Evolutionary conservation across 1,140 invertebrate genomes (phyloP).

Genomic region (Periplaneta americana): DNA sequence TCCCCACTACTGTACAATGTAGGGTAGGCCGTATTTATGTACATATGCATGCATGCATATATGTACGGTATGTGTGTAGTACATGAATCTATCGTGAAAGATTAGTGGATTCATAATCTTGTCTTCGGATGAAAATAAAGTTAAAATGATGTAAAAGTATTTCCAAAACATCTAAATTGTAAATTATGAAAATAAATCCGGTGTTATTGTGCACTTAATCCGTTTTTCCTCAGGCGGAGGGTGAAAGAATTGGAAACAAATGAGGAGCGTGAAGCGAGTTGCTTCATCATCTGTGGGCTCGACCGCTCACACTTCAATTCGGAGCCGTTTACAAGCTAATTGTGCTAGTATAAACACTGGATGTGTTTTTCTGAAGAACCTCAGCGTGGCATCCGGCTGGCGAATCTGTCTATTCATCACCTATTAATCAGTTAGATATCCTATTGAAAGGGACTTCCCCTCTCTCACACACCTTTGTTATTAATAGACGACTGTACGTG

Average conservation of each 20-base stretch:
- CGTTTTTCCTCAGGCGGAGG: neutral
- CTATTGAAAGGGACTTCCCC: neutral
- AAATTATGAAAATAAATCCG: neutral
- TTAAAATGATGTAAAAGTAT: too few species aligned
- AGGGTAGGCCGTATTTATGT: too few species aligned
- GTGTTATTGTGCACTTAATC: too few species aligned
- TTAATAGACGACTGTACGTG: neutral
- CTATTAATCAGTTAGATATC: neutral
- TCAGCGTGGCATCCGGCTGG: neutral
- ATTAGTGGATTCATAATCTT: too few species aligned
- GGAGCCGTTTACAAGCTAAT: neutral
- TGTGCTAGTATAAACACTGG: neutral
- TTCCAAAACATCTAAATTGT: too few species aligned
- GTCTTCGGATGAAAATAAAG: too few species aligned
- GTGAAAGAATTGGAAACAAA: neutral
- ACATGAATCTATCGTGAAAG: too few species aligned
- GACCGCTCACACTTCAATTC: neutral
- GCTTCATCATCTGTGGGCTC: neutral
- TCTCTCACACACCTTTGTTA: too few species aligned
- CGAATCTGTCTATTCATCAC: neutral
- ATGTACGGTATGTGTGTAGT: too few species aligned
- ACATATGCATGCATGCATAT: too few species aligned
- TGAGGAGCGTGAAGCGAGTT: neutral
- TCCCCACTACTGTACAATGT: too few species aligned
- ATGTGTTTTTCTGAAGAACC: too few species aligned